Evolutionary conservation across 2,888 invertebrate species (phyloP).

Genomic region (Lasioglossum pauxillum): DNA sequence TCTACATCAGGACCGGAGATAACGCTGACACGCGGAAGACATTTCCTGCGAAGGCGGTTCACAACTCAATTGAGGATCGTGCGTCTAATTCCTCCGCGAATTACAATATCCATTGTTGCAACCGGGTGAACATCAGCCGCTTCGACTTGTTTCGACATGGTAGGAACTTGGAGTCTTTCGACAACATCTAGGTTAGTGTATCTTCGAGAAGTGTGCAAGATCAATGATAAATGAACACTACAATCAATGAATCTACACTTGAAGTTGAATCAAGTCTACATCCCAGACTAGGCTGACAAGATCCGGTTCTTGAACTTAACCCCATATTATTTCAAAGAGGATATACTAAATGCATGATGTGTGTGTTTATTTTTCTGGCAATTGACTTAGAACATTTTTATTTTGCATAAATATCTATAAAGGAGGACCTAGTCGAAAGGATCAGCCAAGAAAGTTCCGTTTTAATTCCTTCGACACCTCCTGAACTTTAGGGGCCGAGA

Average conservation of each 20-base stretch:
- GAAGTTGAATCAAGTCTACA: too few relatives aligned
- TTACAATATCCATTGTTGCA: not conserved
- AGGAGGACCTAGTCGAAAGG: not conserved
- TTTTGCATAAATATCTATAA: not conserved
- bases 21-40: not conserved
- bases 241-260: not conserved
- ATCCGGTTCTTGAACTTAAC: not conserved
- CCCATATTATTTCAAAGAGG: not conserved
- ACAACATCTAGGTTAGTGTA: not conserved
- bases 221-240: not conserved
- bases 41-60: conserved; percentile 3
- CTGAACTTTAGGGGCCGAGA: not conserved
- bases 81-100: not conserved
- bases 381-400: too few relatives aligned
- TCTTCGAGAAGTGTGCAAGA: not conserved
- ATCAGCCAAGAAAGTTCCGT: not conserved
- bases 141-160: not conserved
- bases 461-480: not conserved
- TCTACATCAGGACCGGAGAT: not conserved
- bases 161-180: not conserved
- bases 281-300: too few relatives aligned
- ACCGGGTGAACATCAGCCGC: not conserved
- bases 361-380: too few relatives aligned
- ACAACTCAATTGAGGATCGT: conserved; percentile 12
- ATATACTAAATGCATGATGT: too few relatives aligned